phyloP scores from a whole-genome alignment of 2,888 invertebrate species.

The Chrysolina haemoptera region DNA sequence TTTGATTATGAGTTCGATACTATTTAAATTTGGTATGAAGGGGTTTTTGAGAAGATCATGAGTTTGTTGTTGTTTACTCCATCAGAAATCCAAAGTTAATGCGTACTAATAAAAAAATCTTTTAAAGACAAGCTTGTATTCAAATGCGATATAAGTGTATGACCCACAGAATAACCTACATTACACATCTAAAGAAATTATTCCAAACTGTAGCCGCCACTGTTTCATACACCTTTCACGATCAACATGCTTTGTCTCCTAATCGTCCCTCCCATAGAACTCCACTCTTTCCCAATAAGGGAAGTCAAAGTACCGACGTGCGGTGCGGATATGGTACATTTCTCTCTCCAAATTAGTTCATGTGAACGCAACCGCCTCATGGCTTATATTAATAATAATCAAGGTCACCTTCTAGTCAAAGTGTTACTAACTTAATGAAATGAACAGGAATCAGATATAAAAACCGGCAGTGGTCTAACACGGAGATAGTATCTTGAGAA shows the following conservation, averaged over 20 bases:
- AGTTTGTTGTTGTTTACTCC: too few species aligned
- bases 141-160: too few species aligned
- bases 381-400: constrained; percentile 1
- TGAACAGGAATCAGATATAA: neutral
- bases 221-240: neutral
- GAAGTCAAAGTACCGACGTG: constrained; percentile 6
- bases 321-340: neutral
- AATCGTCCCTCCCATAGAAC: neutral
- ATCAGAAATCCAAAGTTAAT: too few species aligned
- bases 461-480: neutral
- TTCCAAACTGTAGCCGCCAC: too few species aligned
- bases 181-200: too few species aligned
- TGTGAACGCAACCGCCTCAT: neutral
- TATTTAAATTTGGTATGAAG: too few species aligned
- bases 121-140: too few species aligned
- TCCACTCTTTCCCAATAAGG: neutral
- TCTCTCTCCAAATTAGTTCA: neutral
- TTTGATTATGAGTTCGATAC: too few species aligned
- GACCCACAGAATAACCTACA: too few species aligned
- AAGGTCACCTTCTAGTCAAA: constrained; percentile 6
- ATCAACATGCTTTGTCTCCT: neutral
- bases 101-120: too few species aligned
- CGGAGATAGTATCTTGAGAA: too few species aligned
- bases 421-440: neutral
- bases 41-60: too few species aligned